Percentiles rank a stretch among this genome's conserved stretches.
phyloP scores from a whole-genome alignment of 2,888 invertebrate genomes.

The Atrina japonica region DNA sequence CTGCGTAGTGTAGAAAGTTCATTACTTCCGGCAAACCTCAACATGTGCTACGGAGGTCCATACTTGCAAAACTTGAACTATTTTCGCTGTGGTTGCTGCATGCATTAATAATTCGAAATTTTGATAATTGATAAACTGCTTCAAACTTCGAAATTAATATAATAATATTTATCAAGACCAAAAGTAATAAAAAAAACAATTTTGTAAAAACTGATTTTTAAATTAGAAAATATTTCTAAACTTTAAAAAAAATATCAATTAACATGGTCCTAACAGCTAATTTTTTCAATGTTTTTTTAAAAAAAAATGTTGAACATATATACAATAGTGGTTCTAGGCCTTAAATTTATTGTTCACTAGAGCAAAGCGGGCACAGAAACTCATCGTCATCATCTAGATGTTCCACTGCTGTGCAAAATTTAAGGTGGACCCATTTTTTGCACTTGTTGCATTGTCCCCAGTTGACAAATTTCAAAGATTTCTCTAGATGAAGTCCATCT shows the following conservation, averaged over 20 bases:
- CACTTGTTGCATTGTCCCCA: slow-evolving; percentile 2
- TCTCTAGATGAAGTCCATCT: not conserved
- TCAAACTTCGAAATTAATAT: not conserved
- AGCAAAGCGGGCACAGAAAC: not conserved
- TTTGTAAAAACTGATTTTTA: not conserved
- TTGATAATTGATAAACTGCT: not conserved
- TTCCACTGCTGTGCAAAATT: not conserved
- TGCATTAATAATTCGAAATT: not conserved
- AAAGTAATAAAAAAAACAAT: not conserved
- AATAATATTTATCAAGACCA: not conserved
- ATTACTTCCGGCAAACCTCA: not conserved
- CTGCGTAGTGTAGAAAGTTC: not conserved
- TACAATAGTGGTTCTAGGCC: not conserved
- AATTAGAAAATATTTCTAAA: not conserved
- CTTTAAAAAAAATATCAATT: no score
- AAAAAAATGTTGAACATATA: not conserved
- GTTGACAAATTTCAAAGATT: not conserved
- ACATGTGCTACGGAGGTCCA: not conserved
- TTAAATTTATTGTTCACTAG: slow-evolving; percentile 5
- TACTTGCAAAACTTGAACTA: not conserved
- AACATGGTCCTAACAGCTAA: no score
- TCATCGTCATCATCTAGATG: no score
- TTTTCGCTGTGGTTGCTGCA: no score
- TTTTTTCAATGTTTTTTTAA: no score
- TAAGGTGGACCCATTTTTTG: not conserved